Evolutionary conservation across 2,113 vertebrate species (phyloP).

Genomic region (Silurus glanis): DNA sequence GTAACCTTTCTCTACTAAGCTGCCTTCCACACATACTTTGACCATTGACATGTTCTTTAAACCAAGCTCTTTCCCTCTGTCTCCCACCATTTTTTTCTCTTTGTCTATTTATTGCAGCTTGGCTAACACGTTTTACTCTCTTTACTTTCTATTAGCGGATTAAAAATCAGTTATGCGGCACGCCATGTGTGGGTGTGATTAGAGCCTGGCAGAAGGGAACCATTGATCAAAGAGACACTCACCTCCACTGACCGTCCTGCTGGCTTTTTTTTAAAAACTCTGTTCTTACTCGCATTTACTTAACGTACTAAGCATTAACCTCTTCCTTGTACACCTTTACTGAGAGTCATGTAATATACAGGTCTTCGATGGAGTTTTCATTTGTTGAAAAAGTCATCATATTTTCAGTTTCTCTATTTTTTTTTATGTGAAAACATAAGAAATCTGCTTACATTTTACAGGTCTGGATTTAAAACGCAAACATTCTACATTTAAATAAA

Average conservation of each 20-base stretch:
- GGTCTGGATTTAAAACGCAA: not conserved
- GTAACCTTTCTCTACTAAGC: constrained; percentile 15
- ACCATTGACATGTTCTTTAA: constrained; percentile 3
- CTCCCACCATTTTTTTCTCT: constrained; percentile 3
- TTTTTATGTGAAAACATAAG: not conserved
- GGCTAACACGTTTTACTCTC: constrained; percentile 67
- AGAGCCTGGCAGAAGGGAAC: constrained; percentile 70
- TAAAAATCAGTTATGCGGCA: constrained; percentile 82
- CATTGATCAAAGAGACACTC: constrained; percentile 76
- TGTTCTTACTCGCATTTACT: not conserved
- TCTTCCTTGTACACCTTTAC: not conserved
- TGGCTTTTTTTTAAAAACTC: not conserved
- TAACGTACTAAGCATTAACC: not conserved
- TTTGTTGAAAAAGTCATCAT: not conserved
- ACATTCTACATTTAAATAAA: not conserved
- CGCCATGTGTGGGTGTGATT: constrained; percentile 77
- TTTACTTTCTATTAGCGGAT: constrained; percentile 82
- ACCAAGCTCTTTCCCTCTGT: constrained; percentile 15
- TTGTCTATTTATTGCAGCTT: constrained; percentile 48
- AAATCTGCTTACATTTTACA: not conserved
- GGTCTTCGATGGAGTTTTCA: not conserved
- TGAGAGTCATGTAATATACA: not conserved
- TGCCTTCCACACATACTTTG: constrained; percentile 35
- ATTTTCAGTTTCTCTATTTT: no score
- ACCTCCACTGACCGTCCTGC: constrained; percentile 63